A percentile compares a stretch with the other conserved stretches of the same genome.
Evolutionary conservation across 2,888 invertebrate genomes (phyloP).

Genomic region (Luffia ferchaultella): DNA sequence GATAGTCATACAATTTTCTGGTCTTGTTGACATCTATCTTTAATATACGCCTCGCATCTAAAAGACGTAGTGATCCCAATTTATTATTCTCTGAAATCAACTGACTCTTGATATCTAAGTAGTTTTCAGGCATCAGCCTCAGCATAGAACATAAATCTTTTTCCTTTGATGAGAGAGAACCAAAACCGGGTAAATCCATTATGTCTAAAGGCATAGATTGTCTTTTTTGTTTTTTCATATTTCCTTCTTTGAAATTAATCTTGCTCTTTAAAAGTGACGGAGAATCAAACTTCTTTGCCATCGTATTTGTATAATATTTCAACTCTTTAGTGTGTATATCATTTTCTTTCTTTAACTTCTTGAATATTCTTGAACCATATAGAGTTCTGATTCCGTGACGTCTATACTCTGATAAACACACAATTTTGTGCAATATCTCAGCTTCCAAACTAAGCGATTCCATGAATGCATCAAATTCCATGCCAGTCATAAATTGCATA

Average conservation of each 20-base stretch:
- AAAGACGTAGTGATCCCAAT: slow-evolving; percentile 75
- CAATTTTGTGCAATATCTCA: slow-evolving; percentile 70
- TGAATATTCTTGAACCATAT: slow-evolving; percentile 69
- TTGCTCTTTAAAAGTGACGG: slow-evolving; percentile 36
- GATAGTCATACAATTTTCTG: slow-evolving; percentile 83
- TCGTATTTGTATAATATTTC: slow-evolving; percentile 32
- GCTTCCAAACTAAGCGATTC: slow-evolving; percentile 78
- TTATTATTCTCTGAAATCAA: slow-evolving; percentile 81
- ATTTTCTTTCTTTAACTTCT: slow-evolving; percentile 69
- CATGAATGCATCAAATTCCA: slow-evolving; percentile 78
- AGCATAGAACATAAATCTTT: slow-evolving; percentile 78
- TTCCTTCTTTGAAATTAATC: slow-evolving; percentile 21
- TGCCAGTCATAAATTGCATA: slow-evolving; percentile 77
- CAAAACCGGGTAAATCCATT: slow-evolving; percentile 79
- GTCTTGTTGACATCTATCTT: slow-evolving; percentile 96
- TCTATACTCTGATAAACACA: slow-evolving; percentile 71
- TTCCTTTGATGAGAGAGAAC: slow-evolving; percentile 75
- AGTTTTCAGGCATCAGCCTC: slow-evolving; percentile 80
- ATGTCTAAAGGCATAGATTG: slow-evolving; percentile 65
- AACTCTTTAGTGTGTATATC: slow-evolving; percentile 62
- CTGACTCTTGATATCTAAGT: slow-evolving; percentile 78
- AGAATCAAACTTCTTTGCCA: slow-evolving; percentile 40
- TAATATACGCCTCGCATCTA: slow-evolving; percentile 82
- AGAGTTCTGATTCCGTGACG: slow-evolving; percentile 75
- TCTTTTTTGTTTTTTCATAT: slow-evolving; percentile 35